Base-by-base conservation (phyloP, 2,888 invertebrate genomes). In the Volucella bombylans region DNA sequence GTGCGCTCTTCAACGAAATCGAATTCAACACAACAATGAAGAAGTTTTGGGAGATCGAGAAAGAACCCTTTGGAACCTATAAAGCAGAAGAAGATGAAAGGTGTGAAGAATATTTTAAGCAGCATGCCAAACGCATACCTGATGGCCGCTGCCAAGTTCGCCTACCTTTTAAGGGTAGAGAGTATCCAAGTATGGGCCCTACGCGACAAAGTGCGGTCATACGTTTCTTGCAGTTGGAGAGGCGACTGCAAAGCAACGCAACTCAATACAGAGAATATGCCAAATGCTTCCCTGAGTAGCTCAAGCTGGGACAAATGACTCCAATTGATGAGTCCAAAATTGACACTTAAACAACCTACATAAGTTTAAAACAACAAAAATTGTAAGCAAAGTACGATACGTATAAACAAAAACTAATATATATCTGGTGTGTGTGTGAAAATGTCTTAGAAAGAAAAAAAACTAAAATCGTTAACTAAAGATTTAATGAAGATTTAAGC, bases 61-160 rank as follows among this genome's bases (percentile, higher is more conserved):
- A 23, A 23, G 23, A 23, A 23, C 4, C 23, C 23, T 23, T 23
- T 23, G 23, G 23, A 23, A 23, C 23, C 23, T 23, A 3, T 4
- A 23, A 23, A 23, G 3, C n/a, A 15, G 49, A 49, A 31, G 62
- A 62, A 47, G 45, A 62, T n/a, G 23, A 47, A 62, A 43, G 10
- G 43, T 47, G 62, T 10, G 38, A 62, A 14, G n/a, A 62, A 9
- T 38, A 62, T 18, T 61, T 61, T 47, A 12, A 31, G 23, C 14
- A 31, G 14, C 45, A 47, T 38, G 49, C 62, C 10, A 23, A 31
- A 31, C 47, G 12, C 43, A 2, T 23, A 23, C 1, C 1, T 23
- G 23, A 23, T 23, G 4, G 23, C 23, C 4, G 47, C 9, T 62
- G n/a, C 31, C 15, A 62, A 47, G 62, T 62, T 8, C 14, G 49